Conservation (phyloP, 1,140 invertebrate species). For the Papilio helenus region DNA sequence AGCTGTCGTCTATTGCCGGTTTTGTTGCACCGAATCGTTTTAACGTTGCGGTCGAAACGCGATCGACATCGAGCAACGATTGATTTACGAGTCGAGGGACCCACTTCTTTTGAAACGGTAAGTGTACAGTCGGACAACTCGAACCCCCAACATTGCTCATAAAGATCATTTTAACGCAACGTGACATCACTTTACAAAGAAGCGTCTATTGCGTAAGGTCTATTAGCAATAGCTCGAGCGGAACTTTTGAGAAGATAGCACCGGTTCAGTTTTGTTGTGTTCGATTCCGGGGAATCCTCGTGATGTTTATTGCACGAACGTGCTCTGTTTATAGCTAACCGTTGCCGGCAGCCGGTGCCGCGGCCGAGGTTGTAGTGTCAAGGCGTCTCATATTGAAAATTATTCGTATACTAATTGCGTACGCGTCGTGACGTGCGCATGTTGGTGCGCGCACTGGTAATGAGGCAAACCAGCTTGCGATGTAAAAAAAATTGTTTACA, state of each 20-base stretch:
- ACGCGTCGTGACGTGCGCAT: conserved; percentile 41
- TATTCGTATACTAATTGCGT: conserved; percentile 53
- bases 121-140: conserved; percentile 50
- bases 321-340: conserved; percentile 68
- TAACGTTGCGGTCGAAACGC: conserved; percentile 53
- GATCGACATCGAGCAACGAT: conserved; percentile 60
- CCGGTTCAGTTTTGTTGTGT: conserved; percentile 56
- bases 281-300: conserved; percentile 48
- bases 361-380: conserved; percentile 69
- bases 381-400: conserved; percentile 57
- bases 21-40: conserved; percentile 54
- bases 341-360: conserved; percentile 60
- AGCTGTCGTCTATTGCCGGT: conserved; percentile 54
- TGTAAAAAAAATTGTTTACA: neutral
- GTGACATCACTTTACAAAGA: conserved; percentile 27
- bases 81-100: conserved; percentile 63
- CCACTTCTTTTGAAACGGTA: conserved; percentile 67
- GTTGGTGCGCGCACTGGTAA: neutral
- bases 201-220: conserved; percentile 39
- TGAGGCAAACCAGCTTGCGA: conserved; percentile 31
- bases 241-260: conserved; percentile 42
- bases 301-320: conserved; percentile 62
- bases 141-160: conserved; percentile 36
- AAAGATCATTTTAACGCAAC: conserved; percentile 30
- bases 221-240: conserved; percentile 23